These are phyloP conservation scores for Spinus olivaceus DNA, from an alignment of 2,797 vertebrate genomes.

Conservation along the genomic window DNA sequence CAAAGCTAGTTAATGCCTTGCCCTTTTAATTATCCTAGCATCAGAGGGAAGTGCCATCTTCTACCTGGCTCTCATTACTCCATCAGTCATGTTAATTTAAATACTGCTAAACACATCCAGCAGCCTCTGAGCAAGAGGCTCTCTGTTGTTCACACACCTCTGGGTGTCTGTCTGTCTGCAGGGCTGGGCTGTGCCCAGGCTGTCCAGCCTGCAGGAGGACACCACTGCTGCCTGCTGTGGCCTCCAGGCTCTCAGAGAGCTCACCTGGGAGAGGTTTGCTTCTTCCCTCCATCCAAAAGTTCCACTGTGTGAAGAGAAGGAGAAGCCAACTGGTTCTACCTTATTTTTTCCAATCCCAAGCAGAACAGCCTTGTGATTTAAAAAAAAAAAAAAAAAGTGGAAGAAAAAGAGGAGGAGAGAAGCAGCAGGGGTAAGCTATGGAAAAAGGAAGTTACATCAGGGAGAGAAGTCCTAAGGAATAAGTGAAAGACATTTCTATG, in stretches of 20 bases:
- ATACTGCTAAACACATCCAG: constrained; percentile 16
- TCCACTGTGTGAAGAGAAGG: neutral
- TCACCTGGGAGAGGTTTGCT: neutral
- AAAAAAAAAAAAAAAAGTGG: neutral
- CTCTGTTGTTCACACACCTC: neutral
- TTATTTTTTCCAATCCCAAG: neutral
- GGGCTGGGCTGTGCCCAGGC: neutral
- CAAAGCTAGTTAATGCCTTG: constrained; percentile 50
- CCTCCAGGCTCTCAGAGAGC: neutral
- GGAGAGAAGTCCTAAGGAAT: neutral
- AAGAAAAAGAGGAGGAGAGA: neutral
- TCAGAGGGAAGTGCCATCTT: constrained; percentile 1
- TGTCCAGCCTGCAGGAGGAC: neutral
- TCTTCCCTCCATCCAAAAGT: neutral
- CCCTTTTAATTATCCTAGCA: constrained; percentile 45
- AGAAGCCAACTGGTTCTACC: neutral
- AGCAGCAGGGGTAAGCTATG: neutral
- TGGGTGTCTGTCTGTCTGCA: neutral
- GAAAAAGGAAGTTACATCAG: neutral
- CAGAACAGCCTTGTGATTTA: neutral
- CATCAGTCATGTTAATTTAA: constrained; percentile 20
- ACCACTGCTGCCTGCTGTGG: neutral
- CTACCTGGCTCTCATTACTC: constrained; percentile 28
- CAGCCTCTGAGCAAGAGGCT: neutral
- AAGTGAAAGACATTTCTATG: neutral